Evolutionary conservation across 2,888 invertebrate genomes (phyloP), one percentile per base, ranked within the genome.

Genomic region (Drepana falcataria): DNA sequence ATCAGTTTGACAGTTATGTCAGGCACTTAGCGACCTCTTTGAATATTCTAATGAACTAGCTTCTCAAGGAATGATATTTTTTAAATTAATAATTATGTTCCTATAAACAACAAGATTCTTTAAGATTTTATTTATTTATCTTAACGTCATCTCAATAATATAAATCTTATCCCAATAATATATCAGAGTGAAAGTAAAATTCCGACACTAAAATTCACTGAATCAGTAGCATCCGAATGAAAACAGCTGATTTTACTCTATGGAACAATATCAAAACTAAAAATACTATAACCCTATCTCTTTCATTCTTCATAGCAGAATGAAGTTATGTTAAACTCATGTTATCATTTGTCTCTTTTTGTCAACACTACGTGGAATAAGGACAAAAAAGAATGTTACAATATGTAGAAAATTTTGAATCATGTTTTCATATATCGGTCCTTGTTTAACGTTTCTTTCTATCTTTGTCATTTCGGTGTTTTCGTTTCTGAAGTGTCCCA

Each of bases 191-290:
- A 21, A 21, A 21, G 21, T 21, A 21, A 21, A 21, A 21, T 21
- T 1, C 1, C 21, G 21, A 21, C 21, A 21, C 21, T 21, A 21
- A 21, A 21, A 21, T 37, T 37, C 37, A 37, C 3, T 37, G 3
- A 37, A 4, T 37, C 4, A 37, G 5, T 37, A 5, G 5, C 0
- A 37, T 4, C 37, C 3, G 37, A 37, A 3, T 3, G 37, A 49
- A 9, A 77, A 81, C 84, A 87, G 87, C 87, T 87, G 86, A 79
- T 83, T 70, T 60, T 73, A 57, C 66, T 77, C 76, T 77, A 76
- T 78, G 63, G 63, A 53, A 48, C 49, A 51, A 35, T 47, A 61
- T 60, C 44, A 49, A 1, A 9, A 9, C 7, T 6, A 3, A 44
- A 44, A 9, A 9, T 44, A 44, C 62, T 66, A 64, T 61, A 69